These are phyloP conservation scores for Yponomeuta sedellus DNA, from an alignment of 2,888 invertebrate genomes.

Conservation along the genomic window DNA sequence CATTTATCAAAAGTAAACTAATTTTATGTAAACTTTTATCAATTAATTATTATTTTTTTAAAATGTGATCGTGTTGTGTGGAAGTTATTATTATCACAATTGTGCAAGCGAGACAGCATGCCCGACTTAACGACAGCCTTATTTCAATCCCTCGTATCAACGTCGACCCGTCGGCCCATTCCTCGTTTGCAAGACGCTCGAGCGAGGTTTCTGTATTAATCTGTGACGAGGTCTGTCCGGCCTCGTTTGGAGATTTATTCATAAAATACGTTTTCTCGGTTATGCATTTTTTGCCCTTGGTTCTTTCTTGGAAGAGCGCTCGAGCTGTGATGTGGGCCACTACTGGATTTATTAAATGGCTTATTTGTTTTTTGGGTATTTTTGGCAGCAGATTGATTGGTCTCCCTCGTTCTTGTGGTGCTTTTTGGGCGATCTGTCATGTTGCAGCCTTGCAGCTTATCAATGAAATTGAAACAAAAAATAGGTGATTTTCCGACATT, in stretches of 20 bases:
- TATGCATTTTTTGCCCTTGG: conserved; percentile 29
- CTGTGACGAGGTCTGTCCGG: background rate
- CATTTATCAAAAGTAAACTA: too few species aligned
- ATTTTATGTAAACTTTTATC: too few species aligned
- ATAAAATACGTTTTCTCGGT: conserved; percentile 42
- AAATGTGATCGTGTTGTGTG: too few species aligned
- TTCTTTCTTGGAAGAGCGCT: conserved; percentile 40
- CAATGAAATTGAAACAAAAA: background rate
- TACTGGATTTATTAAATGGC: conserved; percentile 42
- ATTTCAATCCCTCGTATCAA: too few species aligned
- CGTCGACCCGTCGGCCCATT: too few species aligned
- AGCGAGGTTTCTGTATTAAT: background rate
- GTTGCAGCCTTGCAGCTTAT: background rate
- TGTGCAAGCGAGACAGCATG: too few species aligned
- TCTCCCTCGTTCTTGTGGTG: background rate
- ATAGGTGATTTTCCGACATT: background rate
- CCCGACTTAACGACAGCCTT: too few species aligned
- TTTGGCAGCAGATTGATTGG: background rate
- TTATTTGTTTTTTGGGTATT: conserved; percentile 22
- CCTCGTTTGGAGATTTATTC: conserved; percentile 51
- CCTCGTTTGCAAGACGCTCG: too few species aligned
- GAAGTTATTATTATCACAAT: too few species aligned
- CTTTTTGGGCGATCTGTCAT: background rate
- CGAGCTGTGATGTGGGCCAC: conserved; percentile 45
- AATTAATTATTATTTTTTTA: too few species aligned